phyloP scores from a whole-genome alignment of 2,797 vertebrate genomes.

The Lycodopsis pacificus region DNA sequence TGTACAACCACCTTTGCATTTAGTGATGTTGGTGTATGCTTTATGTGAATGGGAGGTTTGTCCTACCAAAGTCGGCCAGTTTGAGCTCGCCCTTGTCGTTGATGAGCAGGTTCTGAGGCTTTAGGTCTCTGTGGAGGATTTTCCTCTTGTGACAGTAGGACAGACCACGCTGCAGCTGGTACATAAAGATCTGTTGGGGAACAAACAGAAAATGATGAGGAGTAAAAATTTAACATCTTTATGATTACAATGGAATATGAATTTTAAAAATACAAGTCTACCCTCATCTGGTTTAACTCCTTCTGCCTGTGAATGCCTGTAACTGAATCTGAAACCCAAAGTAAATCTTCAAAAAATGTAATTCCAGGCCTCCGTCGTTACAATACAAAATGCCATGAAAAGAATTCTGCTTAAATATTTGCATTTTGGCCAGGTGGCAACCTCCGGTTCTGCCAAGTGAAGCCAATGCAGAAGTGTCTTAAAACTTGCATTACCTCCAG shows the following conservation, averaged over 20 bases:
- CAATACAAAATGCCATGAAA: not conserved
- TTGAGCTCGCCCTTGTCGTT: slow-evolving; percentile 96
- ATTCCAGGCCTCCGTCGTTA: not conserved
- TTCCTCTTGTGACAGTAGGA: slow-evolving; percentile 95
- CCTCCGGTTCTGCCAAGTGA: not conserved
- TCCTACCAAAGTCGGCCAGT: slow-evolving; percentile 94
- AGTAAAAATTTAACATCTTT: not conserved
- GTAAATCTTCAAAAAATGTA: not conserved
- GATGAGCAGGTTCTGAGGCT: slow-evolving; percentile 97
- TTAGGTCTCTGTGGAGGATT: slow-evolving; percentile 96
- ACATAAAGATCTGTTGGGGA: slow-evolving; percentile 93
- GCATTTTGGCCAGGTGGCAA: not conserved
- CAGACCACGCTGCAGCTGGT: slow-evolving; percentile 94
- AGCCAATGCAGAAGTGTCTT: not conserved
- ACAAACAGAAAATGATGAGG: not conserved
- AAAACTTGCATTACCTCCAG: not conserved
- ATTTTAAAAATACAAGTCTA: not conserved
- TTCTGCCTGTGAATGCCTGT: not conserved
- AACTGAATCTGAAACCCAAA: not conserved
- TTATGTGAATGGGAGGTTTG: not conserved
- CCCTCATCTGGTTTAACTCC: not conserved
- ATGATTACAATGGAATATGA: not conserved
- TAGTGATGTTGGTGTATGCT: not conserved
- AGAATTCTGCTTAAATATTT: not conserved
- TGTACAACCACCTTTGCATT: not conserved